Evolutionary conservation across 2,888 invertebrate species (phyloP), one percentile per base, ranked within the genome.

Genomic region (Leucoma salicis): DNA sequence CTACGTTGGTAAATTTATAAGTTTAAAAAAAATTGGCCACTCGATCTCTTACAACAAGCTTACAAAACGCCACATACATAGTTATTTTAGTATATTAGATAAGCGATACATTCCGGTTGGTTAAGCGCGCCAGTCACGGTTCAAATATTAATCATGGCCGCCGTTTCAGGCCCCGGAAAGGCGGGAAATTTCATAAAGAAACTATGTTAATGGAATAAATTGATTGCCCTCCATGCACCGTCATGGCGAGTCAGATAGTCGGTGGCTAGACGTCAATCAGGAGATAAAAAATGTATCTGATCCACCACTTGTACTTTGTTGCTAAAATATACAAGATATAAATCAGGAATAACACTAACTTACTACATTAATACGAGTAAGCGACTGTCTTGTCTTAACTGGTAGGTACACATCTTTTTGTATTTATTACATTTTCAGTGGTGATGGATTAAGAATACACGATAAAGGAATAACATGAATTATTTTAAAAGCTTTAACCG

Each of bases 141-240:
- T 73, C 61, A 63, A 70, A 71, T 77, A 85, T 86, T 80, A 82
- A 83, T 86, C 85, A 85, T 69, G 66, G 53, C 57, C 54, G 63
- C 62, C 64, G 67, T 66, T 76, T 70, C 69, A 67, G 70, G 58
- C 63, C 56, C 57, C 66, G 59, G 63, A 64, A 74, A 74, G 76
- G 58, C 66, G 61, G 66, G 65, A 74, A 74, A 76, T 76, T 79
- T 77, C 75, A 78, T 78, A 82, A 73, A 74, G 70, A 72, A 63
- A 72, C 72, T 78, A 72, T 83, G 83, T 64, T 79, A 82, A 82
- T 82, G 71, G 71, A 78, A 70, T 75, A 70, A 77, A 78, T 75
- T 74, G 72, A 76, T 76, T 70, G 62, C 59, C 49, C 53, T 49
- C 38, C 42, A 42, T 58, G 67, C 63, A 56, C 43, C 69, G 67